These are phyloP conservation scores for Hypsibius dujardini DNA, from an alignment of 1,140 invertebrate genomes.

Conservation along the genomic window DNA sequence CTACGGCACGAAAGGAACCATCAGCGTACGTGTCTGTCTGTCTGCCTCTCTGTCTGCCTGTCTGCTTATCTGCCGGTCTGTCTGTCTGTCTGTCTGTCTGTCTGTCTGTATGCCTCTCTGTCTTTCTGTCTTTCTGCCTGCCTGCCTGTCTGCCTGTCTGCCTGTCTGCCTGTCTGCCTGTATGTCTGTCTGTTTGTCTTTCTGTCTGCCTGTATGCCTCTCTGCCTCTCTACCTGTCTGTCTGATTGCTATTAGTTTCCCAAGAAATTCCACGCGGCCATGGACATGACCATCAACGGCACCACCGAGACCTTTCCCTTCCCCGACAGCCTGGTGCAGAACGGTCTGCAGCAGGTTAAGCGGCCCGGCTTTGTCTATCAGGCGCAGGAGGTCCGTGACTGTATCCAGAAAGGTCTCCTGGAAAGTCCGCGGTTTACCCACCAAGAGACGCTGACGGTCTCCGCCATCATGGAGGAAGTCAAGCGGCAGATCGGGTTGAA, in stretches of 20 bases:
- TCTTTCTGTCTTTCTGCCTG: too few relatives aligned
- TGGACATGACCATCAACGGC: conserved; percentile 22
- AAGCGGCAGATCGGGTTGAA: conserved; percentile 45
- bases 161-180: too few relatives aligned
- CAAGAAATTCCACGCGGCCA: conserved; percentile 24
- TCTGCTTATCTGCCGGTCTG: too few relatives aligned
- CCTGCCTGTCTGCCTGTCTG: too few relatives aligned
- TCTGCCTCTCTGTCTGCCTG: too few relatives aligned
- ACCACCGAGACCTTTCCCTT: background rate
- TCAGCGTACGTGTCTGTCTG: too few relatives aligned
- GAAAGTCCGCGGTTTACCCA: conserved; percentile 44
- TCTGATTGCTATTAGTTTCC: conserved; percentile 21
- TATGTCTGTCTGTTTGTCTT: too few relatives aligned
- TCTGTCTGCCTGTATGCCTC: too few relatives aligned
- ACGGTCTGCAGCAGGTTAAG: background rate
- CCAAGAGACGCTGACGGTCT: conserved; percentile 42
- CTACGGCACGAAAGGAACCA: background rate
- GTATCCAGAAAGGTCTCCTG: conserved; percentile 32
- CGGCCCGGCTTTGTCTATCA: background rate
- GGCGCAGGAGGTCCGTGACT: background rate
- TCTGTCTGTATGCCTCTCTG: too few relatives aligned
- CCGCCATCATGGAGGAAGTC: conserved; percentile 46
- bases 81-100: too few relatives aligned
- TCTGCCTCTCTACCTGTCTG: too few relatives aligned
- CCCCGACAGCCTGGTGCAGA: background rate